Base-by-base conservation (phyloP, 2,888 invertebrate species). In the Spisula solida region DNA sequence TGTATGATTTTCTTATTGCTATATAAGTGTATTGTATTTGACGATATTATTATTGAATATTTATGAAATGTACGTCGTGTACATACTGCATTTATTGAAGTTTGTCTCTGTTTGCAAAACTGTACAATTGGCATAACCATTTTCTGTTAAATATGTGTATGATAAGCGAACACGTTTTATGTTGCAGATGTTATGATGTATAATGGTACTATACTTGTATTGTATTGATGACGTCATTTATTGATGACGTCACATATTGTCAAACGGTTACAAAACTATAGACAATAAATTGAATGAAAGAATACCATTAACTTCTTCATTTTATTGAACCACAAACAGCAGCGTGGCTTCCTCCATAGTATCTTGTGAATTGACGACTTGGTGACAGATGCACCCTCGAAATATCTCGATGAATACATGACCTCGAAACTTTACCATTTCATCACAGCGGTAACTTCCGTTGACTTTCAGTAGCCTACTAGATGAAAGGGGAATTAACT, bases 221-320 rank as follows among this genome's bases (percentile, higher is more conserved):
- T 66, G 25, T 66, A 25, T 25, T 25, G n/a, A 18, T 18, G 20
- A n/a, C 20, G 18, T 20, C 56, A n/a, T 14, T 20, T 6, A n/a
- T 18, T 25, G 25, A 66, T 25, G n/a, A 66, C 25, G 51, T 51
- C 51, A 51, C 14, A 12, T 51, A 51, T 51, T 51, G 51, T 51
- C 14, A 51, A 51, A 41, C 4, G 6, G 51, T 51, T 12, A 51
- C 1, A 4, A 51, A 12, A 16, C 51, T 51, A 51, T 25, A n/a
- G 25, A 66, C 60, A 66, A 66, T 66, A 66, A 25, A 66, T 66
- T 25, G 60, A n/a, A 25, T 66, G 60, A 66, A n/a, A 66, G 60
- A 66, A 66, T 25, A 25, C n/a, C 8, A 6, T 25, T 4, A 1
- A 25, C 25, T 66, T 66, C 1, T n/a, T 66, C n/a, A 66, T 51